A percentile compares a stretch with the other conserved stretches of the same genome.
These are phyloP conservation scores for Drosophila neutralis DNA, from an alignment of 2,888 invertebrate species.

Conservation along the genomic window DNA sequence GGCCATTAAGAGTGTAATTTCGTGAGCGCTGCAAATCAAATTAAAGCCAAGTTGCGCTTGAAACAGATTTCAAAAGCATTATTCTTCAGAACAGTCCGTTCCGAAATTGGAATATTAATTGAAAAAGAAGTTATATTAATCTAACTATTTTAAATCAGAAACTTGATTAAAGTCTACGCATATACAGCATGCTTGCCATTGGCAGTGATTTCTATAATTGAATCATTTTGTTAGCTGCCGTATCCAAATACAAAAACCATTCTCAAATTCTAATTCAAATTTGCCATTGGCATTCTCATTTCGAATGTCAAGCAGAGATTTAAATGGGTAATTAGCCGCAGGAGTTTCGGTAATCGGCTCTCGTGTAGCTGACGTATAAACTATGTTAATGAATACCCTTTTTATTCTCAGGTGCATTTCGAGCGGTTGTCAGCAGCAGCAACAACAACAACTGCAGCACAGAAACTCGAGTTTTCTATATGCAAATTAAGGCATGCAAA, in stretches of 20 bases:
- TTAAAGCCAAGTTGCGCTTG: slow-evolving; percentile 31
- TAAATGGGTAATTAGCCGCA: slow-evolving; percentile 11
- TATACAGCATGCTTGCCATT: background rate
- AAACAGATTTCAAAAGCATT: slow-evolving; percentile 32
- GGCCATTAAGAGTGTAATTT: slow-evolving; percentile 42
- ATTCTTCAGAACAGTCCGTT: too few relatives aligned
- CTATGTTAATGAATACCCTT: slow-evolving; percentile 13
- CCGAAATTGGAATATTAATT: background rate
- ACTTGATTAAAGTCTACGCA: background rate
- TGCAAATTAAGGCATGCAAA: slow-evolving; percentile 37
- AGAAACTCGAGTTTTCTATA: slow-evolving; percentile 15
- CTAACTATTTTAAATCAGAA: fast-evolving
- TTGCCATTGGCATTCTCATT: slow-evolving; percentile 4
- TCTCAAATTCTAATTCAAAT: background rate
- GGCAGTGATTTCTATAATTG: background rate
- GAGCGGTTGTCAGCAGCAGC: slow-evolving; percentile 18
- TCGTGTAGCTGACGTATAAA: background rate
- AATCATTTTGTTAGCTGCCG: background rate
- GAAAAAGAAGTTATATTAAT: background rate
- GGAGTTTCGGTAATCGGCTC: slow-evolving; percentile 19
- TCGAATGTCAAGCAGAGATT: slow-evolving; percentile 6
- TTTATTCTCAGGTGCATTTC: slow-evolving; percentile 14
- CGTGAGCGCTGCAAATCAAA: slow-evolving; percentile 39
- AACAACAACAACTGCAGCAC: background rate
- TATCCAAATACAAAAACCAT: background rate